Conservation (phyloP, 2,113 vertebrate species). For the Bos indicus region DNA sequence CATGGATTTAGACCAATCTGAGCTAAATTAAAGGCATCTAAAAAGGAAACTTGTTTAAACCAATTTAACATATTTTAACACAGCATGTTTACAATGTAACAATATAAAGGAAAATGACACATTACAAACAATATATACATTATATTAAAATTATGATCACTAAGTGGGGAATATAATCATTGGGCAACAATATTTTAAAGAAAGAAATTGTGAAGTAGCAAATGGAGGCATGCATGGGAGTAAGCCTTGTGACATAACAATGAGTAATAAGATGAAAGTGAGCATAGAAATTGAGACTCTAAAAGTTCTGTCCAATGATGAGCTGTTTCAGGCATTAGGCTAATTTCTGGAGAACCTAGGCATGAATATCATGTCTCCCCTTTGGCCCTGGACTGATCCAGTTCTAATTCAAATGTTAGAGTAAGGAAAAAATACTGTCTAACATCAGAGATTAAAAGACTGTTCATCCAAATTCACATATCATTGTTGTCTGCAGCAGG, state of each 20-base stretch:
- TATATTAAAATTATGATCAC: constrained; percentile 75
- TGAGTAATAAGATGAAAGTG: background rate
- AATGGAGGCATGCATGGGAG: background rate
- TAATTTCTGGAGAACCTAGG: background rate
- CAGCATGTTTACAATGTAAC: constrained; percentile 70
- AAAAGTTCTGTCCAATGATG: background rate
- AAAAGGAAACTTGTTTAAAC: constrained; percentile 76
- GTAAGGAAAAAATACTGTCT: background rate
- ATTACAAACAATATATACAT: constrained; percentile 75
- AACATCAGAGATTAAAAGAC: background rate
- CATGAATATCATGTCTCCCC: background rate
- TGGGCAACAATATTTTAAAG: constrained; percentile 27
- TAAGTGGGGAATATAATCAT: constrained; percentile 63
- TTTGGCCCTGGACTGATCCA: background rate
- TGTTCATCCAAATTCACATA: constrained; percentile 9
- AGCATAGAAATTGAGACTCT: constrained; percentile 4
- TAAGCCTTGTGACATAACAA: constrained; percentile 7
- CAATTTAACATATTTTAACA: constrained; percentile 78
- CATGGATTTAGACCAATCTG: constrained; percentile 72
- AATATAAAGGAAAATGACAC: constrained; percentile 71
- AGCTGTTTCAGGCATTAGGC: background rate
- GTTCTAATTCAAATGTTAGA: background rate
- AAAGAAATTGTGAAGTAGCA: constrained; percentile 52
- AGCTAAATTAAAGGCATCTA: constrained; percentile 76
- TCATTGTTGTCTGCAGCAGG: background rate